Conservation (phyloP, 2,888 invertebrate genomes). For the Dendrolimus pini region DNA sequence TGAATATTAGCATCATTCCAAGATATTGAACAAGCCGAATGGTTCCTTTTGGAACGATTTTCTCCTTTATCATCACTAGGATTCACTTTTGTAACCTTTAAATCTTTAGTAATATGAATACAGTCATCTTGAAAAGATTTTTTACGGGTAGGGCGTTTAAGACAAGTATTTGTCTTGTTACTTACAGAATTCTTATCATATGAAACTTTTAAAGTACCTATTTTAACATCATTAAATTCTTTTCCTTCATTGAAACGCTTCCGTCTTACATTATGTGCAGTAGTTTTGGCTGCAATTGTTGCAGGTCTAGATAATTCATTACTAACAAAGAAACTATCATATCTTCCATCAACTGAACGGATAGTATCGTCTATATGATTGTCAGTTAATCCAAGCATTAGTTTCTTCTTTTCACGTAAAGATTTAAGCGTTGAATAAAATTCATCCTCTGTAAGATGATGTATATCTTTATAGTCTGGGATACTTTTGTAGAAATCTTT, state of each 20-base stretch:
- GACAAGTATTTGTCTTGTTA: conserved; percentile 23
- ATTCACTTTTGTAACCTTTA: conserved; percentile 27
- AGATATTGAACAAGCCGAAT: conserved; percentile 67
- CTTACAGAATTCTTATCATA: conserved; percentile 13
- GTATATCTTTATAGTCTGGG: conserved; percentile 86
- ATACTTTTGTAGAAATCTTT: conserved; percentile 86
- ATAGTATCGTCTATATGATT: conserved; percentile 45
- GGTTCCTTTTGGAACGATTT: conserved; percentile 49
- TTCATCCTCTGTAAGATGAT: conserved; percentile 84
- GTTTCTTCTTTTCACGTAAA: conserved; percentile 79
- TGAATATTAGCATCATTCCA: conserved; percentile 62
- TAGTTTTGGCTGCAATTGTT: conserved; percentile 15
- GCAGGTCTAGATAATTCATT: conserved; percentile 10
- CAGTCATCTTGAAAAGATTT: neutral
- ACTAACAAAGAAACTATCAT: conserved; percentile 8
- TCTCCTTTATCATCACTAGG: neutral
- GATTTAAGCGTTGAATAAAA: conserved; percentile 84
- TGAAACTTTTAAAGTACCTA: conserved; percentile 13
- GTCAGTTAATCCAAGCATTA: conserved; percentile 53
- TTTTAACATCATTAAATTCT: conserved; percentile 15
- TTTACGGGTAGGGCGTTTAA: conserved; percentile 31
- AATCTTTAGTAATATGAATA: conserved; percentile 11
- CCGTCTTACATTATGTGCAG: conserved; percentile 21
- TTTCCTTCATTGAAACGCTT: conserved; percentile 26
- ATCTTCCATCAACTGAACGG: conserved; percentile 23